Percentiles rank a stretch among this genome's conserved stretches.
These are phyloP conservation scores for Drosophila bifasciata DNA, from an alignment of 1,140 invertebrate species.

Conservation along the genomic window DNA sequence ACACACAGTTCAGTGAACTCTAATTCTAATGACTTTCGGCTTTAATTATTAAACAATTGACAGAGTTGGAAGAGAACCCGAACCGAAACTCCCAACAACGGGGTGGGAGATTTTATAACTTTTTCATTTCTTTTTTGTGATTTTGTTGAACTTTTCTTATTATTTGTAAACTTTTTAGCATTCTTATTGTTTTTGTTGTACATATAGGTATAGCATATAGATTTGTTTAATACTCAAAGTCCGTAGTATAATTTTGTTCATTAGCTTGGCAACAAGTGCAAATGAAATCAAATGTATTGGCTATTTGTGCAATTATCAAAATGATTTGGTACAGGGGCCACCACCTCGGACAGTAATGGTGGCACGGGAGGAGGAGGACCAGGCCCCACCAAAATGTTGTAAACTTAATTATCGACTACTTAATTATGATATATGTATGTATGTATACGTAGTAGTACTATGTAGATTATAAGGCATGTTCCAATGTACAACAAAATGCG, in stretches of 20 bases:
- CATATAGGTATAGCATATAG: slow-evolving; percentile 34
- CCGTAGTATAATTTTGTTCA: slow-evolving; percentile 67
- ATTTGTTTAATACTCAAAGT: slow-evolving; percentile 75
- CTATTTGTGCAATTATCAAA: slow-evolving; percentile 78
- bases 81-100: background rate
- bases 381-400: slow-evolving; percentile 52
- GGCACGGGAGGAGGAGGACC: background rate
- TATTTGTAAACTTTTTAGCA: slow-evolving; percentile 33
- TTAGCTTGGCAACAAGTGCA: slow-evolving; percentile 43
- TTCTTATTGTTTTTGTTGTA: slow-evolving; percentile 52
- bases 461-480: slow-evolving; percentile 33
- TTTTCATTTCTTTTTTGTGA: slow-evolving; percentile 58
- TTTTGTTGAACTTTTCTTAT: slow-evolving; percentile 64
- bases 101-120: slow-evolving; percentile 8
- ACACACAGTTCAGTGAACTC: slow-evolving; percentile 43
- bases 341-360: background rate
- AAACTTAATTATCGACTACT: slow-evolving; percentile 74
- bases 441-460: slow-evolving; percentile 40
- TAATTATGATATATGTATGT: slow-evolving; percentile 70
- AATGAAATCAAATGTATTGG: slow-evolving; percentile 68
- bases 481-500: slow-evolving; percentile 65
- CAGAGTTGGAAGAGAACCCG: slow-evolving; percentile 8
- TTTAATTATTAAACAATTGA: slow-evolving; percentile 40
- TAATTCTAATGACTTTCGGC: slow-evolving; percentile 38
- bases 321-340: slow-evolving; percentile 40